Conservation (phyloP, 2,797 vertebrate species). For the Betta splendens region DNA sequence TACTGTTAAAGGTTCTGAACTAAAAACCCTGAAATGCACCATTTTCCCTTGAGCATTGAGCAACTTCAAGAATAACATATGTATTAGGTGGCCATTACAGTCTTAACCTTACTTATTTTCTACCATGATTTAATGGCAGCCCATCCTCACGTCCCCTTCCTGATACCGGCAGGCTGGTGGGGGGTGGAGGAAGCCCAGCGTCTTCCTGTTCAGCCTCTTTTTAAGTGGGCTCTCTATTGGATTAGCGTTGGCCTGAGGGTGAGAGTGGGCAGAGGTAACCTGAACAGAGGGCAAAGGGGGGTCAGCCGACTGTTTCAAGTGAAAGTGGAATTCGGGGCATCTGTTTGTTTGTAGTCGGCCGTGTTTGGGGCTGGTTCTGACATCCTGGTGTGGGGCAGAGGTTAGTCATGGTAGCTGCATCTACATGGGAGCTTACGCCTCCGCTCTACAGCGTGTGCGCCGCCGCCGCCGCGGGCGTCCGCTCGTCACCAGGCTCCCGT, state of each 20-base stretch:
- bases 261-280: slow-evolving; percentile 61
- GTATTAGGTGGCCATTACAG: neutral
- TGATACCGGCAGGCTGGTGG: slow-evolving; percentile 23
- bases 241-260: slow-evolving; percentile 73
- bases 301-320: slow-evolving; percentile 78
- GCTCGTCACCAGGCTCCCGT: slow-evolving; percentile 15
- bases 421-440: slow-evolving; percentile 17
- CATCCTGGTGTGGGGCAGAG: slow-evolving; percentile 79
- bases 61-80: neutral
- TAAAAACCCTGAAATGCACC: neutral
- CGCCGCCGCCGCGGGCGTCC: slow-evolving; percentile 30
- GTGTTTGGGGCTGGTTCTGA: slow-evolving; percentile 72
- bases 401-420: slow-evolving; percentile 54
- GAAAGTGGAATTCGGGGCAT: slow-evolving; percentile 79
- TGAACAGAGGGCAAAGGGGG: slow-evolving; percentile 64
- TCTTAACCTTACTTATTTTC: slow-evolving; percentile 10
- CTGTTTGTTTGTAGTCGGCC: slow-evolving; percentile 79
- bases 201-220: slow-evolving; percentile 68
- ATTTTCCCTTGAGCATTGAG: slow-evolving; percentile 7
- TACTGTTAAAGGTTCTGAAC: neutral
- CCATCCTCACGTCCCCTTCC: slow-evolving; percentile 6
- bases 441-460: slow-evolving; percentile 1
- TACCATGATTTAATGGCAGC: slow-evolving; percentile 7
- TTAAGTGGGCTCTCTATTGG: slow-evolving; percentile 68
- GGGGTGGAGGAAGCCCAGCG: slow-evolving; percentile 28